Evolutionary conservation across 2,797 vertebrate species (phyloP).

Genomic region (Sebastes oblongus): DNA sequence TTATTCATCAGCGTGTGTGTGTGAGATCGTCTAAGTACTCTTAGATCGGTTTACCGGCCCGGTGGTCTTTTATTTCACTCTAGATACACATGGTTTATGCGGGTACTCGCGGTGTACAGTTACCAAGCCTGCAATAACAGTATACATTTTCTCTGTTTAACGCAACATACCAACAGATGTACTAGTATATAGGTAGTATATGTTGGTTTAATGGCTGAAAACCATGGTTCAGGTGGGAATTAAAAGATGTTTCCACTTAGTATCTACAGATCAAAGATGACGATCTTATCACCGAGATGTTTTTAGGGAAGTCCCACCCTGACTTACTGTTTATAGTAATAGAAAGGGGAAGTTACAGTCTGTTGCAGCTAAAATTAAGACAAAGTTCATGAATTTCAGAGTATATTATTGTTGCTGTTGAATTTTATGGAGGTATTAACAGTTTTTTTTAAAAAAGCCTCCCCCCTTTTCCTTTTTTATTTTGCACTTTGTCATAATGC

Average conservation of each 20-base stretch:
- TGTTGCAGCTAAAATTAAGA: conserved; percentile 60
- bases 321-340: conserved; percentile 23
- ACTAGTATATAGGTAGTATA: not conserved
- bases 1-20: conserved; percentile 4
- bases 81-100: conserved; percentile 35
- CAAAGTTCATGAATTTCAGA: conserved; percentile 44
- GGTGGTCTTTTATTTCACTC: conserved; percentile 14
- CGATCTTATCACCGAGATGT: conserved; percentile 1
- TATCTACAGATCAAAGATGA: conserved; percentile 22
- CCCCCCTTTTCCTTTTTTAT: conserved; percentile 48
- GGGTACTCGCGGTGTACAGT: conserved; percentile 32
- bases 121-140: conserved; percentile 15
- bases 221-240: not conserved
- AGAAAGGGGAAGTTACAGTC: conserved; percentile 37
- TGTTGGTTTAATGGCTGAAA: conserved; percentile 30
- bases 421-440: conserved; percentile 48
- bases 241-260: not conserved
- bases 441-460: conserved; percentile 22
- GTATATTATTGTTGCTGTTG: conserved; percentile 49
- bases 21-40: conserved; percentile 17
- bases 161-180: conserved; percentile 11
- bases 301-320: conserved; percentile 23
- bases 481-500: conserved; percentile 75
- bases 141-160: not conserved
- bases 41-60: conserved; percentile 3